Base-by-base conservation (phyloP, 2,888 invertebrate genomes). In the Drosophila algonquin region DNA sequence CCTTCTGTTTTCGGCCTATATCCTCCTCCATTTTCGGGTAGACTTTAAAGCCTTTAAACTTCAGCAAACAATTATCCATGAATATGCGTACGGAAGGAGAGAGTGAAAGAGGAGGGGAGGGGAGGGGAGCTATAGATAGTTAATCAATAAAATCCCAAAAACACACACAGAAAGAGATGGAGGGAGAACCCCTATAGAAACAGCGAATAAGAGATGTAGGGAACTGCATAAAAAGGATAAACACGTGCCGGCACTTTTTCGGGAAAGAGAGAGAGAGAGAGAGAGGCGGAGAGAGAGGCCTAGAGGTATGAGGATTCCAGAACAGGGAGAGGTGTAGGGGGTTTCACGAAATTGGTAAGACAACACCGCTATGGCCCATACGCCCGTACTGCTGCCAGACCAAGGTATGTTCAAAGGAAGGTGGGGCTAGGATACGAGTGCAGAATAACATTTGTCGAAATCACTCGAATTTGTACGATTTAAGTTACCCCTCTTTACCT, bases 131-230 rank as follows among this genome's bases (percentile, higher is more conserved):
- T 16, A 50, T 24, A 55, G 46, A n/a, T 30, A 65, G 65, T 65
- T 74, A 88, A 88, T 86, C 89, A 88, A 88, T 83, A 88, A 78
- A 79, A 73, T 57, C 44, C 59, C 58, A 58, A 69, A 50, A 57
- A 32, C 14, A 59, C 30, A 50, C n/a, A 65, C 12, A 61, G 1
- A 61, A 7, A 52, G 8, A 47, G 14, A 55, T 12, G 40, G 14
- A 55, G 12, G 40, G 40, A 10, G 53, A 14, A 54, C 7, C 48
- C 18, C 50, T 16, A 57, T 3, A 48, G 7, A 50, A 56, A 35
- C 24, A 55, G 45, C 63, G 35, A 35, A 10, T 1, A 14, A 5
- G 35, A 35, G 12, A 5, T 14, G 54, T 35, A 44, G 47, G 18
- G 61, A 63, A 24, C 2, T 7, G 52, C 14, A 16, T 14, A 18